Evolutionary conservation across 2,113 vertebrate species (phyloP).

Genomic region (Tupaia tana): DNA sequence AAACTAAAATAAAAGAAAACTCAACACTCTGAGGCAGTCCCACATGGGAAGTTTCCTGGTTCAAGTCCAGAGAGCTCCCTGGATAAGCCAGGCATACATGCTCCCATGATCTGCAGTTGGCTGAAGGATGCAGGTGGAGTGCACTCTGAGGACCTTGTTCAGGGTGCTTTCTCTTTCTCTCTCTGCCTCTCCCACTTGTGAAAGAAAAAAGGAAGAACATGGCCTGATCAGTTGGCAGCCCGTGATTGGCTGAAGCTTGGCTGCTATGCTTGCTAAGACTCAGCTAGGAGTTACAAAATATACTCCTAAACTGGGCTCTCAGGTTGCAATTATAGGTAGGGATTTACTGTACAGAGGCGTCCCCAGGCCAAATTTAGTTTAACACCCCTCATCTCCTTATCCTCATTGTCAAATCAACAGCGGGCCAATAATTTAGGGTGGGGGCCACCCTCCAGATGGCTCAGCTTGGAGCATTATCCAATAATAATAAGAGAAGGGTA

Average conservation of each 20-base stretch:
- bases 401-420: not conserved
- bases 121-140: too few species aligned
- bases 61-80: too few species aligned
- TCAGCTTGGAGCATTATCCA: not conserved
- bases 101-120: too few species aligned
- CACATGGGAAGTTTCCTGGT: too few species aligned
- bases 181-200: too few species aligned
- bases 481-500: not conserved
- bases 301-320: not conserved
- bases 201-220: not conserved
- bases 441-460: not conserved
- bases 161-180: too few species aligned
- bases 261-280: not conserved
- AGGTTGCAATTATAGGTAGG: not conserved
- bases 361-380: too few species aligned
- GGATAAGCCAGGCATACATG: too few species aligned
- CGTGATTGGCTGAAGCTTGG: slow-evolving; percentile 10
- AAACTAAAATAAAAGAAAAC: too few species aligned
- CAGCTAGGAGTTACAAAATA: not conserved
- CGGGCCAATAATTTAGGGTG: not conserved
- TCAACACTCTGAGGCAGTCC: too few species aligned
- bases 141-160: too few species aligned
- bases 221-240: not conserved
- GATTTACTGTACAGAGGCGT: not conserved
- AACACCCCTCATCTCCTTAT: not conserved